phyloP scores from a whole-genome alignment of 1,140 invertebrate species.

The Sitobion miscanthi region DNA sequence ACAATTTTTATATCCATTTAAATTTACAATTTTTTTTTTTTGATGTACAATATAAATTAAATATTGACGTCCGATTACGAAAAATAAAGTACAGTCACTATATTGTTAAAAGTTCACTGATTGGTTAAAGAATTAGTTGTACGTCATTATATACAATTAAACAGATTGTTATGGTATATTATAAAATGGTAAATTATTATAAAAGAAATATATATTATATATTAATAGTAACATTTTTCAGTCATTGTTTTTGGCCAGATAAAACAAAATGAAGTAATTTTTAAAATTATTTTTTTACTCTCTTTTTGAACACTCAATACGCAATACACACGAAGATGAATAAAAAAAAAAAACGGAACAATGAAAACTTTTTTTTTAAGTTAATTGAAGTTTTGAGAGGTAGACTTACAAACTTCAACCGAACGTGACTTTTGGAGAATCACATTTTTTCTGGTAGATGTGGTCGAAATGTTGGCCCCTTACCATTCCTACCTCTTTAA shows the following conservation, averaged over 20 bases:
- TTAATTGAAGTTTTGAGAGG: not conserved
- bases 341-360: constrained; percentile 6
- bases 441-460: not conserved
- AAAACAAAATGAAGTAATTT: not conserved
- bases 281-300: not conserved
- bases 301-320: not conserved
- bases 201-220: no score
- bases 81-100: no score
- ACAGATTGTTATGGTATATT: no score
- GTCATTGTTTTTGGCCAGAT: not conserved
- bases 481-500: not conserved
- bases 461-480: not conserved
- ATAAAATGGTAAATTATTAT: no score
- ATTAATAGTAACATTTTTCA: no score
- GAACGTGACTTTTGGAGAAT: not conserved
- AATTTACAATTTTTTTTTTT: no score
- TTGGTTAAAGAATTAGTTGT: no score
- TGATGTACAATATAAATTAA: no score
- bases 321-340: not conserved
- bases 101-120: no score
- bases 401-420: not conserved
- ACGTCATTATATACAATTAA: no score
- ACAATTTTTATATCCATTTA: no score
- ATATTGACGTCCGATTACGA: no score
- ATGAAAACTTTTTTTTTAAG: not conserved